Base-by-base conservation (phyloP, 2,113 vertebrate genomes). In the Todiramphus saurophagus region DNA sequence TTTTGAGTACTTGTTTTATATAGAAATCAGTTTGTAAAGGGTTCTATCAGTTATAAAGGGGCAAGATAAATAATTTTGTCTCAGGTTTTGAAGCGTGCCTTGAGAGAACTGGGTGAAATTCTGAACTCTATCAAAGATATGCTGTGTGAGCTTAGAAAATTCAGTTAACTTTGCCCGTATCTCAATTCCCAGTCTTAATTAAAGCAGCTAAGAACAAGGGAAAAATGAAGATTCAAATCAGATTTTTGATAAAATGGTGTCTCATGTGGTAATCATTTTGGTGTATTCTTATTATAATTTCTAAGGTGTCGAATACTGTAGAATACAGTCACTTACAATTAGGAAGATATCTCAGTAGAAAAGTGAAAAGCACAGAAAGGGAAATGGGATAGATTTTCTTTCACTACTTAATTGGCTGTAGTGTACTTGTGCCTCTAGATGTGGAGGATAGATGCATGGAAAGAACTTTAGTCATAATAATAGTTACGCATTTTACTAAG, bases 141-240 rank as follows among this genome's bases (percentile, higher is more conserved):
- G 6, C 7, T 1, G 1, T 35, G 44, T 3, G 4, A 75, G 43
- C 75, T 86, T 83, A 69, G 75, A 80, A 91, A 86, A 88, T 53
- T 66, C 55, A 53, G 48, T 78, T 92, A 90, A 50, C 48, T 35
- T 83, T 80, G 75, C 53, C 58, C 11, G 11, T 33, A 11, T 85
- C 59, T 94, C 84, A 91, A 55, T 90, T 96, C 78, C 82, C 55
- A 88, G 56, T 80, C 63, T 80, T 94, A 91, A 89, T 96, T 96
- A 91, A 94, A 90, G 53, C 37, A 46, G 30, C 33, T n/a, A 75
- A 87, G 74, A 69, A 58, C 37, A 88, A 68, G 18, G 27, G 7
- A 79, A 87, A 81, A 93, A 64, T 51, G 27, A 79, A 93, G 44
- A 90, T 89, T 93, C 37, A 67, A 83, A 76, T 83, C 11, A 35